Base-by-base conservation (phyloP, 2,113 vertebrate species). In the Tamias sibiricus region DNA sequence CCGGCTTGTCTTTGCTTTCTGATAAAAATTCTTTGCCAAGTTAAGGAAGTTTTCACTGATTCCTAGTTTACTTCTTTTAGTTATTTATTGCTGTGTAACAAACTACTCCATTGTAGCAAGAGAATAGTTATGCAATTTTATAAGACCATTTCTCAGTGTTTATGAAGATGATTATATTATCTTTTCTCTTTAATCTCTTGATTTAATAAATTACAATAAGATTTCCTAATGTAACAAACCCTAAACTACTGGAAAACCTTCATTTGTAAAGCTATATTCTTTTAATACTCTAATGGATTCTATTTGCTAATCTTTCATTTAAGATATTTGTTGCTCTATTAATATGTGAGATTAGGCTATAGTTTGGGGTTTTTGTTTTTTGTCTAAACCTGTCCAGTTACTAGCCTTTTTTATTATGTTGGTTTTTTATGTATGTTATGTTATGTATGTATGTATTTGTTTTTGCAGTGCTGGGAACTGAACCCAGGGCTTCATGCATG, bases 11-110 rank as follows among this genome's bases (percentile, higher is more conserved):
- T 89, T 93, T 91, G 68, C 54, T 87, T 96, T 96, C 83, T 96
- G 49, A 96, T 79, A 86, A 92, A 91, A 95, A 96, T 83, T 91
- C 37, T 95, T 95, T 87, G 91, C 20, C 66, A 90, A 96, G 44
- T 87, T 87, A 80, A 85, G 86, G 54, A 91, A 37, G 24, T 85
- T 90, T 95, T 89, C 37, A 42, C 26, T 88, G 69, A 94, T 95
- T 95, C 57, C 64, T 95, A 92, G 59, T 32, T 97, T 96, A 97
- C 47, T 81, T 4, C 90, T 62, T 87, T 79, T 80, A 87, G 57
- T 81, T 92, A 80, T 69, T 81, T 90, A 86, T 77, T 57, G 44
- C 88, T 96, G 47, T 40, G 19, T 87, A 92, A 95, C 71, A 96
- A 95, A 87, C 76, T 49, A 94, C 40, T 57, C 35, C 54, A 89